Conservation (phyloP, 2,888 invertebrate species). For the Crematogaster levior region DNA sequence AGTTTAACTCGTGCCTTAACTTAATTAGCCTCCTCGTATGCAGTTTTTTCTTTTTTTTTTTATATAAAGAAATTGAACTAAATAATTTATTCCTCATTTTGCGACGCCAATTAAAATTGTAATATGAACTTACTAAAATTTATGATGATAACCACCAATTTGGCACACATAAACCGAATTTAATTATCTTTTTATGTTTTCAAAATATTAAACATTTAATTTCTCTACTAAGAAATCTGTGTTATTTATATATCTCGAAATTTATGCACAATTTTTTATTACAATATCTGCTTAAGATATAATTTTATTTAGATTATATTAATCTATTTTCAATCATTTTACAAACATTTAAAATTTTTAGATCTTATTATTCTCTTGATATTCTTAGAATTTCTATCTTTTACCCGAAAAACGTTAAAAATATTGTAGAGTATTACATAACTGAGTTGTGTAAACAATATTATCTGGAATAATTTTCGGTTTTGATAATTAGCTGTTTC, state of each 20-base stretch:
- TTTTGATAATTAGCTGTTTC: constrained; percentile 13
- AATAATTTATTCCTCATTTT: constrained; percentile 1
- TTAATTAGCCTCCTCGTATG: constrained; percentile 26
- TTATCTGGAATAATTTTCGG: background rate
- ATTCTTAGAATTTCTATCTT: background rate
- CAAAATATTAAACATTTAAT: background rate
- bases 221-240: background rate
- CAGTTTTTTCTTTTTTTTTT: background rate
- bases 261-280: background rate
- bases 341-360: background rate
- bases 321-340: too few species aligned
- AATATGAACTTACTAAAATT: constrained; percentile 10
- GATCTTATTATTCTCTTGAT: background rate
- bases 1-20: background rate
- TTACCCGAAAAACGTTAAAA: background rate
- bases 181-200: background rate
- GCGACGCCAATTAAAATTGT: too few species aligned
- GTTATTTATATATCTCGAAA: background rate
- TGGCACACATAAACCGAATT: background rate
- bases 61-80: constrained; percentile 2
- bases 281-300: background rate
- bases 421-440: background rate
- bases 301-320: too few species aligned
- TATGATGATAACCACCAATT: background rate
- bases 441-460: background rate